Conservation (phyloP, 2,113 vertebrate genomes). For the Bufo bufo region DNA sequence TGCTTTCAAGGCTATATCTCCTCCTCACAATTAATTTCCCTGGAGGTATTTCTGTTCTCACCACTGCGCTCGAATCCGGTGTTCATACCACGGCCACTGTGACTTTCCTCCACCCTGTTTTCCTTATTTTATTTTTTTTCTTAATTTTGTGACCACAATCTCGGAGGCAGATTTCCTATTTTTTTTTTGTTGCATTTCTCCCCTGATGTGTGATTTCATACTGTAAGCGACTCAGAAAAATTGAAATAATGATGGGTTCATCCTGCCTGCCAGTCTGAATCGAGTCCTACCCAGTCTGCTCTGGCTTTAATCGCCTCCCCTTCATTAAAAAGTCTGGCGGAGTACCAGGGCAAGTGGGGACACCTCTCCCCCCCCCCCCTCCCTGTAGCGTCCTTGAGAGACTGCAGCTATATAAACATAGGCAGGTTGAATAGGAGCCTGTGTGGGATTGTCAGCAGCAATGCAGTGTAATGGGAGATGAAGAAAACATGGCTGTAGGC, state of each 20-base stretch:
- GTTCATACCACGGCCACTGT: neutral
- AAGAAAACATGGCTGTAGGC: neutral
- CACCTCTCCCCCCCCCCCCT: slow-evolving; percentile 7
- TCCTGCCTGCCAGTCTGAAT: slow-evolving; percentile 16
- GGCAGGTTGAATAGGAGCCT: neutral
- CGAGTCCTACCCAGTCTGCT: slow-evolving; percentile 6
- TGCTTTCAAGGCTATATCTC: neutral
- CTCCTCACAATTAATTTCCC: slow-evolving; percentile 11
- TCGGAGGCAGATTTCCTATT: neutral
- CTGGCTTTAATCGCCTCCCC: slow-evolving; percentile 14
- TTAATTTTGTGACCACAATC: neutral
- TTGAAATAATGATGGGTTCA: slow-evolving; percentile 28
- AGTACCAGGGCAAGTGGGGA: slow-evolving; percentile 40
- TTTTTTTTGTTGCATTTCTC: neutral
- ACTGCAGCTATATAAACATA: slow-evolving; percentile 36
- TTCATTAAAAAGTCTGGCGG: slow-evolving; percentile 32
- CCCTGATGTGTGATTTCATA: neutral
- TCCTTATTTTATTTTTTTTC: neutral
- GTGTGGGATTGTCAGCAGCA: slow-evolving; percentile 21
- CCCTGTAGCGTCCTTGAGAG: slow-evolving; percentile 23
- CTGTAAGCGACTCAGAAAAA: neutral
- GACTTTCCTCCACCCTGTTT: neutral
- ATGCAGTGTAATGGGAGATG: neutral
- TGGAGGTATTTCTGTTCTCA: neutral
- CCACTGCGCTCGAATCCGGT: neutral